These are phyloP conservation scores for crab-eating macaque (Macaca fascicularis) DNA, from an alignment of 2,113 vertebrate genomes.

Conservation along the genomic window T2T-MFA8v1.1 NC_088380.1:178640501-178641000, in stretches of 20 bases:
- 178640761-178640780: background rate
- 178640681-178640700: background rate
- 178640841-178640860: accelerated
- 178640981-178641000: background rate
- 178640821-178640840: background rate
- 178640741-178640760: background rate
- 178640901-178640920: background rate
- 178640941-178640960: background rate
- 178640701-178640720: background rate
- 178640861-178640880: background rate
- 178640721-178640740: background rate
- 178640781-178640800: too few relatives aligned
- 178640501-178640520: background rate
- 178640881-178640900: background rate
- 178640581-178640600: background rate
- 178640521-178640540: background rate
- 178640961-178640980: background rate
- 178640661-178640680: accelerated
- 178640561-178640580: background rate
- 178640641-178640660: background rate
- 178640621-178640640: background rate
- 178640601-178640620: background rate
- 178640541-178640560: background rate
- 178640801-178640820: background rate
- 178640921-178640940: background rate